Conservation (phyloP, 1,140 invertebrate species). For the Drosophila carrolli region DNA sequence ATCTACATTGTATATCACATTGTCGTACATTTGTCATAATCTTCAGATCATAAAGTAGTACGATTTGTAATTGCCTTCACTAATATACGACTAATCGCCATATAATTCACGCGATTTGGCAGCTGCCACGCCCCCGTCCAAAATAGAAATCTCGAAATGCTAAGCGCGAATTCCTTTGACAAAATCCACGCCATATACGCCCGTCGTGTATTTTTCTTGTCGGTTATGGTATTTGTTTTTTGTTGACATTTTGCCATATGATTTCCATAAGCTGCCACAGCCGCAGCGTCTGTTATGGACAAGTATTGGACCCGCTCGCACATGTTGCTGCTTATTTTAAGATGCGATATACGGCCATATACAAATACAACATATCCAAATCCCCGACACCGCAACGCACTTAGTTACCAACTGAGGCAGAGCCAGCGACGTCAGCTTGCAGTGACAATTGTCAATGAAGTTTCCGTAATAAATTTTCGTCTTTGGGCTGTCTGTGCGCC, state of each 20-base stretch:
- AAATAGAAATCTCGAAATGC: slow-evolving; percentile 13
- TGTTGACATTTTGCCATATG: slow-evolving; percentile 79
- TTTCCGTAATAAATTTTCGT: slow-evolving; percentile 82
- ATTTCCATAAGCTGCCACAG: slow-evolving; percentile 79
- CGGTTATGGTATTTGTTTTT: slow-evolving; percentile 55
- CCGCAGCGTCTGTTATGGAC: slow-evolving; percentile 68
- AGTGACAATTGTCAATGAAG: slow-evolving; percentile 82
- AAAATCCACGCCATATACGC: slow-evolving; percentile 40
- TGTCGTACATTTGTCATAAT: slow-evolving; percentile 13
- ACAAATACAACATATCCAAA: slow-evolving; percentile 51
- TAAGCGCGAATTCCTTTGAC: slow-evolving; percentile 33
- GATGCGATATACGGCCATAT: slow-evolving; percentile 46
- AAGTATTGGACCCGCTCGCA: slow-evolving; percentile 63
- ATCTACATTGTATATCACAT: background rate
- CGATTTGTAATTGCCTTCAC: slow-evolving; percentile 23
- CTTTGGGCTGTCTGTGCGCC: slow-evolving; percentile 62
- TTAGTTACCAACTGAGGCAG: slow-evolving; percentile 52
- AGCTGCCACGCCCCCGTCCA: slow-evolving; percentile 53
- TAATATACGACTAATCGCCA: slow-evolving; percentile 31
- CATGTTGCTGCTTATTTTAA: slow-evolving; percentile 81
- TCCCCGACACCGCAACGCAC: slow-evolving; percentile 79
- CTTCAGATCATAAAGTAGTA: slow-evolving; percentile 5
- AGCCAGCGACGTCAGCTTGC: slow-evolving; percentile 69
- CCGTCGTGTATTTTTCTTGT: slow-evolving; percentile 31
- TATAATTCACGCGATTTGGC: slow-evolving; percentile 60